Conservation (phyloP, 2,797 vertebrate genomes). For the Hypotaenidia okinawae region DNA sequence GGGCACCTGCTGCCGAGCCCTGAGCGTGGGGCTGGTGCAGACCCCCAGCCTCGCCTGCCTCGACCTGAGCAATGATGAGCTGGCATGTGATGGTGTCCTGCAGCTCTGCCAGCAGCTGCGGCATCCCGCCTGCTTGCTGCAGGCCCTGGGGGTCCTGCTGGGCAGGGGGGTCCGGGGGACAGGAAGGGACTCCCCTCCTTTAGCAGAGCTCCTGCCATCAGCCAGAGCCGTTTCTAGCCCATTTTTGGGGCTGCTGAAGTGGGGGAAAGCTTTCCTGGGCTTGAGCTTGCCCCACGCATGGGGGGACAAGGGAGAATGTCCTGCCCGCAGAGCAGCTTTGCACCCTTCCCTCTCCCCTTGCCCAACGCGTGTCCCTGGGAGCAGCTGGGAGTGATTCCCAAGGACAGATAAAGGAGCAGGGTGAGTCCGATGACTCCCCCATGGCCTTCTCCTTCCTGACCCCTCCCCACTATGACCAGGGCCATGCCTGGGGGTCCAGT, state of each 20-base stretch:
- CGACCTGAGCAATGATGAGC: neutral
- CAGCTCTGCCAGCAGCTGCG: slow-evolving; percentile 23
- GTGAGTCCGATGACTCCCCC: too few species aligned
- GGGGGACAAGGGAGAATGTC: too few species aligned
- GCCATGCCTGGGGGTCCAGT: accelerated
- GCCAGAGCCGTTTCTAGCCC: accelerated
- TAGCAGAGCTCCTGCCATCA: neutral
- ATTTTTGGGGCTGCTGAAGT: accelerated
- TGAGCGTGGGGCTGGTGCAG: neutral
- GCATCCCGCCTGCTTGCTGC: neutral
- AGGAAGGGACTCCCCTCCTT: neutral
- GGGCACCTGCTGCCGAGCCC: neutral
- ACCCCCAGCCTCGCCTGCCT: neutral
- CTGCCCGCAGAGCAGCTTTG: neutral
- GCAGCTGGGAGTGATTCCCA: too few species aligned
- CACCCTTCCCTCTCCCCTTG: neutral
- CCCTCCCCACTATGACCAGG: accelerated
- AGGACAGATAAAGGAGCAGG: too few species aligned
- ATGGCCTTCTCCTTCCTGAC: neutral
- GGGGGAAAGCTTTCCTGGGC: too few species aligned
- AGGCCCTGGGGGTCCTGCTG: neutral
- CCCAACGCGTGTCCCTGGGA: accelerated
- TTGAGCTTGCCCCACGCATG: accelerated
- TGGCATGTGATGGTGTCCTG: neutral
- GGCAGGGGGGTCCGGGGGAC: accelerated